A percentile compares a stretch with the other conserved stretches of the same genome.
Evolutionary conservation across 2,797 vertebrate genomes (phyloP).

Genomic region (Yasuhikotakia modesta): DNA sequence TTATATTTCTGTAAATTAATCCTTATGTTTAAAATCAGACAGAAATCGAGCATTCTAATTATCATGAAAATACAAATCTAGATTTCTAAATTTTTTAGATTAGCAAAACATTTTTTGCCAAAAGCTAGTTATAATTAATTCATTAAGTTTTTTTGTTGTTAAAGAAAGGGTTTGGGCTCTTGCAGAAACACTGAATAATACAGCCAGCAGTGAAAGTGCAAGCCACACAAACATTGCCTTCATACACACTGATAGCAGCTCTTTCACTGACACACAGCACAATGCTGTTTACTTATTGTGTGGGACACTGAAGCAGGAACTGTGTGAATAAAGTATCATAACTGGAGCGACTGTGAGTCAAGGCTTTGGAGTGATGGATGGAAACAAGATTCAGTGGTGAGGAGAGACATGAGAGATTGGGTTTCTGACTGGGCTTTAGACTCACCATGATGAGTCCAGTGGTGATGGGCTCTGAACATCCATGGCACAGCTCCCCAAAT

Average conservation of each 20-base stretch:
- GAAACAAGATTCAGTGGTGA: slow-evolving; percentile 55
- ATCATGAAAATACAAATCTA: too few species aligned
- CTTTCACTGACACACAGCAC: slow-evolving; percentile 40
- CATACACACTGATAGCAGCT: slow-evolving; percentile 41
- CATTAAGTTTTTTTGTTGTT: not conserved
- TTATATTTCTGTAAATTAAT: too few species aligned
- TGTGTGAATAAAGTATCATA: slow-evolving; percentile 46
- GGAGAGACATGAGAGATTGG: not conserved
- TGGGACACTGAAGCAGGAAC: slow-evolving; percentile 6
- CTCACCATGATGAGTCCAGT: slow-evolving; percentile 98
- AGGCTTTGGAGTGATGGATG: slow-evolving; percentile 56
- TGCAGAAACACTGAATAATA: slow-evolving; percentile 14
- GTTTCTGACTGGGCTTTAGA: not conserved
- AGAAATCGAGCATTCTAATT: too few species aligned
- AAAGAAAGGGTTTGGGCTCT: not conserved
- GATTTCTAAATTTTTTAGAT: too few species aligned
- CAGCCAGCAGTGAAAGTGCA: not conserved
- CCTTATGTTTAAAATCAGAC: too few species aligned
- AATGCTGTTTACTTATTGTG: slow-evolving; percentile 42
- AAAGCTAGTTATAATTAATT: not conserved
- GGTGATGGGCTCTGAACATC: slow-evolving; percentile 93
- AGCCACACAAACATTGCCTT: slow-evolving; percentile 24
- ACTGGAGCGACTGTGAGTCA: slow-evolving; percentile 54
- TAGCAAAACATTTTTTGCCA: too few species aligned
- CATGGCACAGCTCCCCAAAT: slow-evolving; percentile 93